Evolutionary conservation across 2,888 invertebrate genomes (phyloP).

Genomic region (Tenthredo scrophulariae): DNA sequence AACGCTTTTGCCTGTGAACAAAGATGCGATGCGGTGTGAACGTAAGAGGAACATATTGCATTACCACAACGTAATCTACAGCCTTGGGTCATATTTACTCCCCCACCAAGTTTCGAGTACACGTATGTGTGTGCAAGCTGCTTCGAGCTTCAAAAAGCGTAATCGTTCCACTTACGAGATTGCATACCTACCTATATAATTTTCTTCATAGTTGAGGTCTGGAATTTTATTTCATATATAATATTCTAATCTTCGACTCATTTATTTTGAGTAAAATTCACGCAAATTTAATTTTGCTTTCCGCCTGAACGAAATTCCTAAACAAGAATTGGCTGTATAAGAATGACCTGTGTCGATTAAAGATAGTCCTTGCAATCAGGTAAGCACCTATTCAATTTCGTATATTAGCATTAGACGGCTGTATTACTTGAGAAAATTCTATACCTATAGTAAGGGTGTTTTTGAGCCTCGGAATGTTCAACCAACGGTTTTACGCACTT

Average conservation of each 20-base stretch:
- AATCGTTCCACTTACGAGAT: not conserved
- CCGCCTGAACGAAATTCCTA: not conserved
- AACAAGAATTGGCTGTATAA: not conserved
- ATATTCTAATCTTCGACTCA: not conserved
- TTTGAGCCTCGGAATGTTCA: constrained; percentile 20
- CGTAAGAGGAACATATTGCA: constrained; percentile 60
- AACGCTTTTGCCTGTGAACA: constrained; percentile 33
- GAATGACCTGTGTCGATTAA: not conserved
- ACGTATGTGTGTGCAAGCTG: not conserved
- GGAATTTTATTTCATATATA: not conserved
- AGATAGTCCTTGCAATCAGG: not conserved
- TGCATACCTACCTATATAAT: not conserved
- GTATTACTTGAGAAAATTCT: constrained; percentile 21
- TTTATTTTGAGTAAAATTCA: not conserved
- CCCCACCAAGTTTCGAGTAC: not conserved
- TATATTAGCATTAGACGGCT: not conserved
- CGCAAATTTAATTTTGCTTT: not conserved
- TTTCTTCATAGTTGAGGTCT: not conserved
- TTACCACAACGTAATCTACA: constrained; percentile 69
- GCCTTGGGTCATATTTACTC: constrained; percentile 70
- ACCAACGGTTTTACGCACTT: constrained; percentile 27
- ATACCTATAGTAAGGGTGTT: not conserved
- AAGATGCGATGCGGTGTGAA: constrained; percentile 18
- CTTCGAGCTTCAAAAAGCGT: not conserved
- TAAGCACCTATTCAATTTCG: not conserved